Evolutionary conservation across 2,888 invertebrate genomes (phyloP).

Genomic region (Leuctra nigra): DNA sequence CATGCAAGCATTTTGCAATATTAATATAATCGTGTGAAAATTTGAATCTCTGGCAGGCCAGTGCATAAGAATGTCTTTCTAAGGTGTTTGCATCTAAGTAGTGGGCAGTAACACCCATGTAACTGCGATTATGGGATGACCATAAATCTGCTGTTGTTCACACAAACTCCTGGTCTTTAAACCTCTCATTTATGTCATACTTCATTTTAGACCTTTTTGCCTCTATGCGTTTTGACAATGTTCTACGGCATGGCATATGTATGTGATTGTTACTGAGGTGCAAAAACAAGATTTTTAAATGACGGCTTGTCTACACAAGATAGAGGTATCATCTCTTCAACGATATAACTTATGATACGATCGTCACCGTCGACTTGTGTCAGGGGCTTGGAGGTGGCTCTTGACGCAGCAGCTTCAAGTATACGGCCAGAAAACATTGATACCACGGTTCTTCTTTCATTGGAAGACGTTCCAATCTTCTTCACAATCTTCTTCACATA

Average conservation of each 20-base stretch:
- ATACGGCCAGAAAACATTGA: no score
- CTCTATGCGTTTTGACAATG: neutral
- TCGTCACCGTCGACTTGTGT: constrained; percentile 1
- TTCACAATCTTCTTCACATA: no score
- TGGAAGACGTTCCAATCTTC: no score
- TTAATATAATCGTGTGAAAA: constrained; percentile 22
- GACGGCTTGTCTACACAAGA: neutral
- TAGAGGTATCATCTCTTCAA: constrained; percentile 1
- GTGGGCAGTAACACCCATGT: constrained; percentile 21
- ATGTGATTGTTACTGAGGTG: neutral
- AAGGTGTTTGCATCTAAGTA: constrained; percentile 20
- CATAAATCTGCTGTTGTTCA: constrained; percentile 26
- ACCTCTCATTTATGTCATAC: neutral
- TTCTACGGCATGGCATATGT: neutral
- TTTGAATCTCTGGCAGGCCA: constrained; percentile 24
- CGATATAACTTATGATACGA: neutral
- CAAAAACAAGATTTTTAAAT: neutral
- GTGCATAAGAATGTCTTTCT: constrained; percentile 20
- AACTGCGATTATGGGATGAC: constrained; percentile 20
- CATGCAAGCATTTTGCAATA: constrained; percentile 21
- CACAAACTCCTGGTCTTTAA: neutral
- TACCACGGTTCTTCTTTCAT: neutral
- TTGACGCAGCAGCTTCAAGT: neutral
- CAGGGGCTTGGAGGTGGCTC: neutral
- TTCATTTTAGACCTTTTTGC: neutral